These are phyloP conservation scores for Ctenoplectra terminalis DNA, from an alignment of 1,140 invertebrate genomes.

Conservation along the genomic window DNA sequence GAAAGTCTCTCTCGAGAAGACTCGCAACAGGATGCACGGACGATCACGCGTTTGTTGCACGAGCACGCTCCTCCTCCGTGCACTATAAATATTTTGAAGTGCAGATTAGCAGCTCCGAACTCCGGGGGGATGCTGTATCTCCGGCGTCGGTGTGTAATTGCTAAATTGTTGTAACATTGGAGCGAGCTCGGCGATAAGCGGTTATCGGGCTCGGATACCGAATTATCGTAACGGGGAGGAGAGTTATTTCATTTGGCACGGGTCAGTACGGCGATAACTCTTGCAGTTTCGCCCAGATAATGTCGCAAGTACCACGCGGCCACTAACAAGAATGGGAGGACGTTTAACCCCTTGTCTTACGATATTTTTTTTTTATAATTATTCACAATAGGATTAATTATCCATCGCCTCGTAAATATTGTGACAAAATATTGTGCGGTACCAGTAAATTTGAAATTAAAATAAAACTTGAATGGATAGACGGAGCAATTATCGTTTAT, in stretches of 20 bases:
- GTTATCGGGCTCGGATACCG: slow-evolving; percentile 49
- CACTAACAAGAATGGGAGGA: background rate
- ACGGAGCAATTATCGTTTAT: no score
- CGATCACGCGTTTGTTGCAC: background rate
- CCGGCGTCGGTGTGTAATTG: slow-evolving; percentile 38
- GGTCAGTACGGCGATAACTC: slow-evolving; percentile 60
- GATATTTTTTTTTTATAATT: no score
- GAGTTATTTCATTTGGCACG: slow-evolving; percentile 62
- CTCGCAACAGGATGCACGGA: background rate
- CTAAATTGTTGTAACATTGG: slow-evolving; percentile 60
- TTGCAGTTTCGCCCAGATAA: slow-evolving; percentile 33
- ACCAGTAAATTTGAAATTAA: background rate
- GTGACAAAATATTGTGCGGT: background rate
- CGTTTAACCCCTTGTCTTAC: background rate
- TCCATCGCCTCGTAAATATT: no score
- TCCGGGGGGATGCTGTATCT: slow-evolving; percentile 4
- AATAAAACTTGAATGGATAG: background rate
- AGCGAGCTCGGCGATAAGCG: slow-evolving; percentile 25
- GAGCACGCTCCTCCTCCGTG: background rate
- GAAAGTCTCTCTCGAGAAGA: no score
- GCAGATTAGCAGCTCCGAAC: slow-evolving; percentile 11
- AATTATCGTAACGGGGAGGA: slow-evolving; percentile 47
- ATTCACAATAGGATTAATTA: no score
- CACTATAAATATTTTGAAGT: slow-evolving; percentile 55
- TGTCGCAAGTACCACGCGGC: background rate